phyloP scores from a whole-genome alignment of 1,140 invertebrate species.

The Mactra quadrangularis region DNA sequence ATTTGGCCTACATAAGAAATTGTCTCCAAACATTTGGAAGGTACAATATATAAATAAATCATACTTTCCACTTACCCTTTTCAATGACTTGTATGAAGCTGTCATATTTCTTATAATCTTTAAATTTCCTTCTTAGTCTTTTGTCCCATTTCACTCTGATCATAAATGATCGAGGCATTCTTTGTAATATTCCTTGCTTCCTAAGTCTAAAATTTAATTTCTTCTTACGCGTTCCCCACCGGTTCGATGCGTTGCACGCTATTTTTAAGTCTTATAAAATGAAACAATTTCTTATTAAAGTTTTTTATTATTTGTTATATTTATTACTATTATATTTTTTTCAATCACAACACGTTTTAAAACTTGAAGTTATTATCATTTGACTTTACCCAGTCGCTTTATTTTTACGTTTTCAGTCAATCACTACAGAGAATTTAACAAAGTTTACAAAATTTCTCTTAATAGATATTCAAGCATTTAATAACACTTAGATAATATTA shows the following conservation, averaged over 20 bases:
- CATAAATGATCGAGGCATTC: conserved; percentile 41
- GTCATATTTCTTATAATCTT: background rate
- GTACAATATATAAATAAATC: too few relatives aligned
- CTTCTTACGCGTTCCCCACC: background rate
- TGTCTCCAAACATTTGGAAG: too few relatives aligned
- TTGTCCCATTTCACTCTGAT: background rate
- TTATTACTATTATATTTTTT: background rate
- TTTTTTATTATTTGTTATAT: background rate
- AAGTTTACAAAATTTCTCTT: too few relatives aligned
- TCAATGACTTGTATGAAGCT: background rate
- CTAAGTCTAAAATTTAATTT: background rate
- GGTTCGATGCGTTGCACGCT: background rate
- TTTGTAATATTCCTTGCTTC: background rate
- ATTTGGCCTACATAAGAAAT: too few relatives aligned
- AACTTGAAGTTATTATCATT: too few relatives aligned
- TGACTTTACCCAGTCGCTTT: too few relatives aligned
- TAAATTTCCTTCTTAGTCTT: background rate
- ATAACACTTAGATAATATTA: too few relatives aligned
- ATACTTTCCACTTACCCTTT: too few relatives aligned
- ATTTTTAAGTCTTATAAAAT: background rate
- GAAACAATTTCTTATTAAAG: background rate
- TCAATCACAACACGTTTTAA: background rate
- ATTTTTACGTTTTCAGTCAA: too few relatives aligned
- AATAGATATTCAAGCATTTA: too few relatives aligned
- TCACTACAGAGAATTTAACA: too few relatives aligned